Conservation (phyloP, 2,797 vertebrate genomes). For the Hyperoplus lanceolatus region DNA sequence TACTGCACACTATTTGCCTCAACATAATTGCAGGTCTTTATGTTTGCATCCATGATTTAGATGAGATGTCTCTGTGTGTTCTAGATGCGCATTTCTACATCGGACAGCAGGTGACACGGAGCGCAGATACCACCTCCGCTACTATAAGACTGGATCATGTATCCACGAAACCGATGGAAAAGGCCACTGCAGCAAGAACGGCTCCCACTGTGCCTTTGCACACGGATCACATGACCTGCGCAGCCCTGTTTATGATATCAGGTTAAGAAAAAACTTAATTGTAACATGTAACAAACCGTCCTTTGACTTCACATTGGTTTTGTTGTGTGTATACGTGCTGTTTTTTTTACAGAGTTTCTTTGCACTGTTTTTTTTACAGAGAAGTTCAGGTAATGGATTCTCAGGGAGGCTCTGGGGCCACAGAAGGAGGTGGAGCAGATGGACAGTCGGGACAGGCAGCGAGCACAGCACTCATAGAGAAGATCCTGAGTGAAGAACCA, state of each 20-base stretch:
- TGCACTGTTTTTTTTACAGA: constrained; percentile 75
- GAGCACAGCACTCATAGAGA: constrained; percentile 98
- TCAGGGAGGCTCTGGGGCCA: constrained; percentile 90
- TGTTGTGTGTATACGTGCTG: background rate
- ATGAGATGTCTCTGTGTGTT: constrained; percentile 12
- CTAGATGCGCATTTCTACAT: constrained; percentile 95
- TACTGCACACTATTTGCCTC: background rate
- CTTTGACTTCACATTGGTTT: background rate
- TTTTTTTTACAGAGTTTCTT: background rate
- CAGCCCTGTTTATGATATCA: constrained; percentile 96
- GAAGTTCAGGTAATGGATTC: constrained; percentile 97
- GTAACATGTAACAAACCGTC: background rate
- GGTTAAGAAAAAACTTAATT: constrained; percentile 75
- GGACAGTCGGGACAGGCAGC: constrained; percentile 95
- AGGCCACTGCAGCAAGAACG: constrained; percentile 98
- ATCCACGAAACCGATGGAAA: constrained; percentile 98
- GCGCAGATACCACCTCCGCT: constrained; percentile 96
- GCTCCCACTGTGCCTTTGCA: constrained; percentile 97
- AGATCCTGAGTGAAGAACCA: constrained; percentile 95
- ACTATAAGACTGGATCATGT: constrained; percentile 98
- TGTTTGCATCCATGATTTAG: background rate
- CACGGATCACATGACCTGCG: constrained; percentile 98
- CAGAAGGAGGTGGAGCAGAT: constrained; percentile 91
- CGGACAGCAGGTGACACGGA: constrained; percentile 98
- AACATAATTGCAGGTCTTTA: background rate